A percentile compares a stretch with the other conserved stretches of the same genome.
Conservation (phyloP, 1,140 invertebrate genomes). For the Solenopsis fugax region DNA sequence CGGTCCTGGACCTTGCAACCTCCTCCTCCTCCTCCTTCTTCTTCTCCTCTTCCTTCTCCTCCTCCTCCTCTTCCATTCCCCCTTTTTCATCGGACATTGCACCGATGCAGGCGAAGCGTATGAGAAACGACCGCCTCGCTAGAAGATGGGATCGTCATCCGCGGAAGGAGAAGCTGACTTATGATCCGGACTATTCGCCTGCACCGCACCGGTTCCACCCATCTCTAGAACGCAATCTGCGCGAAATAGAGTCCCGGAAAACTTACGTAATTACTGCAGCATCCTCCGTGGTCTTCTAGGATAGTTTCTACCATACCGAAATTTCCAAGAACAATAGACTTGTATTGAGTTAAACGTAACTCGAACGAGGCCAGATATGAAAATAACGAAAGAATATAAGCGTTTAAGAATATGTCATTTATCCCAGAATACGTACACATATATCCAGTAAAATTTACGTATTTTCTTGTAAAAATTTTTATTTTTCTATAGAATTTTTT, state of each 20-base stretch:
- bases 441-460: not conserved
- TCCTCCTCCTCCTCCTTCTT: conserved; percentile 8
- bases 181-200: conserved; percentile 9
- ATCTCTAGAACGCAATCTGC: conserved; percentile 10
- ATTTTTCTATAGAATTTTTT: not conserved
- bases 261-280: conserved; percentile 1
- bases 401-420: not conserved
- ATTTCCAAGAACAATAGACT: not conserved
- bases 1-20: conserved; percentile 54
- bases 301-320: not conserved
- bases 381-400: not conserved
- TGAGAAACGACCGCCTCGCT: conserved; percentile 49
- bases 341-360: not conserved
- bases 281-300: not conserved
- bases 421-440: not conserved
- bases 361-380: not conserved
- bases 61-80: not conserved
- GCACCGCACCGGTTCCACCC: not conserved
- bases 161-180: conserved; percentile 34
- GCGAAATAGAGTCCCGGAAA: conserved; percentile 5
- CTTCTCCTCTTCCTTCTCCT: not conserved
- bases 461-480: not conserved
- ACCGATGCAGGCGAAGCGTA: conserved; percentile 57
- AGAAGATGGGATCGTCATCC: conserved; percentile 46
- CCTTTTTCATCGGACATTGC: conserved; percentile 61